Conservation (phyloP, 2,797 vertebrate genomes). For the Epinephelus coioides region DNA sequence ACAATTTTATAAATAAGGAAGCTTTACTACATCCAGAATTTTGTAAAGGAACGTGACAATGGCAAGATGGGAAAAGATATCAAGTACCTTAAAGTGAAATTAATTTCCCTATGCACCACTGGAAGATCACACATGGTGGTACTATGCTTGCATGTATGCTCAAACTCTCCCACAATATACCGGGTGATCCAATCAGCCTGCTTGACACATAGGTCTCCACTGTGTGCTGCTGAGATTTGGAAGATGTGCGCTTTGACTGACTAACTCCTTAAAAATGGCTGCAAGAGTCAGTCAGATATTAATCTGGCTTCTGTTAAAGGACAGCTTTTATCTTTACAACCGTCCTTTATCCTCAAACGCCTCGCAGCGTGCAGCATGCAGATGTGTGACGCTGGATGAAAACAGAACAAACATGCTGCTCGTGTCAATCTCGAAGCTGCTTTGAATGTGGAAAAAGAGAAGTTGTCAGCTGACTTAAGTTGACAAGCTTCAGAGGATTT, state of each 20-base stretch:
- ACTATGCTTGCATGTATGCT: not conserved
- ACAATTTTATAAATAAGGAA: too few species aligned
- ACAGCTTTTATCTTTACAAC: conserved; percentile 18
- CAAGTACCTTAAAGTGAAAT: not conserved
- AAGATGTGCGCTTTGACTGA: not conserved
- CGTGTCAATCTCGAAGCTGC: not conserved
- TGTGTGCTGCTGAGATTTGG: not conserved
- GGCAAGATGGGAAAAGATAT: not conserved
- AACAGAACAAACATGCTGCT: conserved; percentile 25
- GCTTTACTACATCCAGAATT: too few species aligned
- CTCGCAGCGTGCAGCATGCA: conserved; percentile 13
- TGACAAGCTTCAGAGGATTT: not conserved
- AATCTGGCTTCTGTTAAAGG: not conserved
- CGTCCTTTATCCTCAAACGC: conserved; percentile 7
- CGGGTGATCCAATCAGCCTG: not conserved
- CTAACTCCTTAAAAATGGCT: not conserved
- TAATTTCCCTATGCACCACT: not conserved
- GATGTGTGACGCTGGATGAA: conserved; percentile 20
- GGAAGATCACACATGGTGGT: not conserved
- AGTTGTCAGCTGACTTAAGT: not conserved
- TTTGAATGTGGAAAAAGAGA: conserved; percentile 2
- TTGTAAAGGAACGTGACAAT: not conserved
- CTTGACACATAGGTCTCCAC: too few species aligned
- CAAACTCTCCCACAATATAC: not conserved
- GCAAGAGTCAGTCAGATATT: conserved; percentile 3